These are phyloP conservation scores for Dicycla oo DNA, from an alignment of 2,888 invertebrate species.

Conservation along the genomic window DNA sequence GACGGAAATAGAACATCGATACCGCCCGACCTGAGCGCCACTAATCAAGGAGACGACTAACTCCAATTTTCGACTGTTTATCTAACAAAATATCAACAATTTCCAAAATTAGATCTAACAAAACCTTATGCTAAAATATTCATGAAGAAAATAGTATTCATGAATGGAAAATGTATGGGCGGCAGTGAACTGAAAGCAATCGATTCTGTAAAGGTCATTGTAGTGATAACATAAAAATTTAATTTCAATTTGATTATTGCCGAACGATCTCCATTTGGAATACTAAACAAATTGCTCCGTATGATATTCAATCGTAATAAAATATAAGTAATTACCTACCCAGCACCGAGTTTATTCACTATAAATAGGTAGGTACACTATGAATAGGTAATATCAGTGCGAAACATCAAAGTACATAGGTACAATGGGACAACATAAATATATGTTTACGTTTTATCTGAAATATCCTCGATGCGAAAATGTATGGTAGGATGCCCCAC, in stretches of 20 bases:
- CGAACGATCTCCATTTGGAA: conserved; percentile 25
- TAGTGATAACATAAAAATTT: conserved; percentile 36
- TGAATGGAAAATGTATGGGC: conserved; percentile 41
- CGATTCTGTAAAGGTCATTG: conserved; percentile 40
- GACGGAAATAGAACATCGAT: conserved; percentile 81
- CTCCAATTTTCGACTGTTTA: conserved; percentile 38
- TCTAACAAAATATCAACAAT: conserved; percentile 34
- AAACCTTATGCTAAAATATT: conserved; percentile 51
- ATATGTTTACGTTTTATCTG: conserved; percentile 51
- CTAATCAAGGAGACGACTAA: conserved; percentile 60
- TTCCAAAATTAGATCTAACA: conserved; percentile 35
- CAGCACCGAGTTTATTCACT: conserved; percentile 19
- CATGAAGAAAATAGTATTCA: conserved; percentile 40
- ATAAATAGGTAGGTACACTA: conserved; percentile 7
- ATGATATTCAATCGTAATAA: conserved; percentile 28
- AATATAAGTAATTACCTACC: conserved; percentile 24
- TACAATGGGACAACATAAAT: conserved; percentile 55
- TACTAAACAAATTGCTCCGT: conserved; percentile 12
- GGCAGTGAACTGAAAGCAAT: conserved; percentile 51
- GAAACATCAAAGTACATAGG: conserved; percentile 48
- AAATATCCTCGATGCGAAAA: conserved; percentile 59
- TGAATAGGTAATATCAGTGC: conserved; percentile 22
- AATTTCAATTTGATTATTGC: conserved; percentile 34
- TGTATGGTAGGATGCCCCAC: conserved; percentile 58
- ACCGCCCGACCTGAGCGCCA: conserved; percentile 63